A percentile compares a stretch with the other conserved stretches of the same genome.
Evolutionary conservation across 2,113 vertebrate species (phyloP).

Genomic region (Dasypus novemcinctus): DNA sequence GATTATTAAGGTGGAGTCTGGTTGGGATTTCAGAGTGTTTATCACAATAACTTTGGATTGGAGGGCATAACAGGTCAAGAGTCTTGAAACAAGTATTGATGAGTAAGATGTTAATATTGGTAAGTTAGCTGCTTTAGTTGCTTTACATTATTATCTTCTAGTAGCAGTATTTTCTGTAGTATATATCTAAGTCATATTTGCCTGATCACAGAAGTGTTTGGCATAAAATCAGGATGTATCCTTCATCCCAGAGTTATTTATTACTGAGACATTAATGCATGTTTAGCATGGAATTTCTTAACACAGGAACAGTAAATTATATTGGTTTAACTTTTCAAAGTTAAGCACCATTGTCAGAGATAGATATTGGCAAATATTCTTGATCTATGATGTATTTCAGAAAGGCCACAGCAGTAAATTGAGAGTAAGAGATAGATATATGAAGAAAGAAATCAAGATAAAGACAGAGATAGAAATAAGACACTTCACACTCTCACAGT

Average conservation of each 20-base stretch:
- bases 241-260: background rate
- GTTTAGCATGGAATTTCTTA: background rate
- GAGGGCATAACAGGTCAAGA: background rate
- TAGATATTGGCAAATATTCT: background rate
- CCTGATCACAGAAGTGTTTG: background rate
- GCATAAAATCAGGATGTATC: background rate
- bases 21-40: background rate
- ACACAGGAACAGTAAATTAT: background rate
- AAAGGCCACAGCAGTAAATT: background rate
- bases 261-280: background rate
- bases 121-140: background rate
- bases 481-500: background rate
- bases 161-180: background rate
- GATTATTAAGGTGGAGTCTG: background rate
- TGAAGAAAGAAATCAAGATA: background rate
- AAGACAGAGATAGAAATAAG: background rate
- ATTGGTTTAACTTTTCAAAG: background rate
- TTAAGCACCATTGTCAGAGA: background rate
- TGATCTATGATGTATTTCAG: background rate
- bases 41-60: background rate
- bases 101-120: background rate
- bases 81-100: background rate
- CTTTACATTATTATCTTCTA: background rate
- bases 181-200: background rate
- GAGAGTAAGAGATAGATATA: background rate